These are phyloP conservation scores for Patella caerulea DNA, from an alignment of 2,888 invertebrate species.

Conservation along the genomic window DNA sequence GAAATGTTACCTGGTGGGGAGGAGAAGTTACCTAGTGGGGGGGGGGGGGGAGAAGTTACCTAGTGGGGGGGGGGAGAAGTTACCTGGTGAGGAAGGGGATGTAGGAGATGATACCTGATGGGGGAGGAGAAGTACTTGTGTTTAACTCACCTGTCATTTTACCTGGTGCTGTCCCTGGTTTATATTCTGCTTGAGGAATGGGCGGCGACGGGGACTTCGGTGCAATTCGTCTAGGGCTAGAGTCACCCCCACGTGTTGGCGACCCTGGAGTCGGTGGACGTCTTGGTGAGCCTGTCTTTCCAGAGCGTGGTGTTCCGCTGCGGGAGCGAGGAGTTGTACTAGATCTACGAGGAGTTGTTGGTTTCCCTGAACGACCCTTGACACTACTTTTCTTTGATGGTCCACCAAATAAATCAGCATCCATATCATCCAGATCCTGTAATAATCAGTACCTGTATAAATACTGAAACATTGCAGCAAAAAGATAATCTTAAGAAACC, in stretches of 20 bases:
- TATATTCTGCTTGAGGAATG: slow-evolving; percentile 40
- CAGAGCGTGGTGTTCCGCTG: slow-evolving; percentile 16
- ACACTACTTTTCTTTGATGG: slow-evolving; percentile 49
- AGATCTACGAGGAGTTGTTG: slow-evolving; percentile 49
- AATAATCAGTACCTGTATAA: background rate
- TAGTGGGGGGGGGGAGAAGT: too few species aligned
- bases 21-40: too few species aligned
- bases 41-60: too few species aligned
- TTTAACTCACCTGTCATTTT: slow-evolving; percentile 53
- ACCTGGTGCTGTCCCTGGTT: slow-evolving; percentile 61
- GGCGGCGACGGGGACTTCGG: slow-evolving; percentile 45
- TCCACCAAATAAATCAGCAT: slow-evolving; percentile 63
- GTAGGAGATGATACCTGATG: too few species aligned
- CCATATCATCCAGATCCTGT: slow-evolving; percentile 66
- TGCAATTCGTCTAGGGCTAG: slow-evolving; percentile 46
- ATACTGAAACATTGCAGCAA: too few species aligned
- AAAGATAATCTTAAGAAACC: too few species aligned
- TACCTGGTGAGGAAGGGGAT: too few species aligned
- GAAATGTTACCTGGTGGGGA: too few species aligned
- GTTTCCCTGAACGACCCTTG: slow-evolving; percentile 46
- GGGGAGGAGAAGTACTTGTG: too few species aligned
- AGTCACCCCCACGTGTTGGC: slow-evolving; percentile 46
- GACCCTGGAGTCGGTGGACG: slow-evolving; percentile 37
- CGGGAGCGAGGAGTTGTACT: slow-evolving; percentile 50
- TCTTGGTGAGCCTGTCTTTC: slow-evolving; percentile 9